Evolutionary conservation across 2,113 vertebrate genomes (phyloP), one percentile per base, ranked within the genome.

Genomic region (Rhinopomastus cyanomelas): DNA sequence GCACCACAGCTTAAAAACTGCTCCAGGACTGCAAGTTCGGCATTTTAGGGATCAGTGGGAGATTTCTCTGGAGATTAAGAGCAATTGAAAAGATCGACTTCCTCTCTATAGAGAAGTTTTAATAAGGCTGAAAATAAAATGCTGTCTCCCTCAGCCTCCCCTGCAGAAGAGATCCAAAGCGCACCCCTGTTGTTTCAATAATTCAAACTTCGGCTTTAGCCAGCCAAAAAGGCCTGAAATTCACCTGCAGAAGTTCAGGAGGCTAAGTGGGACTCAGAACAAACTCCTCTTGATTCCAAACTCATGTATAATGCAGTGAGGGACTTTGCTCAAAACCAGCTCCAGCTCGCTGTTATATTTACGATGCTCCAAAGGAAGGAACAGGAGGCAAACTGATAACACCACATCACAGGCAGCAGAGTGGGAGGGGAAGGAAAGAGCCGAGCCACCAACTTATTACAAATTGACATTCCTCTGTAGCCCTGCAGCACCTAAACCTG

Each of bases 81-180:
- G 90, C 93, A 94, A 96, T 94, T 96, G 93, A 85, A 95, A 95
- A 95, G 94, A 95, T 96, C 55, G 62, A 95, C 90, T 93, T 95
- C 77, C 71, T 79, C 88, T 96, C 93, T 87, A 88, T 95, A 88
- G 90, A 94, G 66, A 90, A 94, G 86, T 95, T 95, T 93, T 96
- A 95, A 95, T 96, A 95, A 95, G 95, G 93, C 51, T 92, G 93
- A 93, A 95, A 94, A 95, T 88, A 90, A 94, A 96, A 94, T 52
- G 73, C 93, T 87, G 62, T 85, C 74, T 94, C 84, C 72, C 71
- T 88, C 74, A 37, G 48, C 62, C 71, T 88, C 87, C 61, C 71
- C 81, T 55, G 83, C 74, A 88, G 83, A 91, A 68, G 83, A 91
- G 65, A 78, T 93, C 84, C 94, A 91, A 87, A 12, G 9, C 0